A percentile compares a stretch with the other conserved stretches of the same genome.
phyloP scores from a whole-genome alignment of 2,888 invertebrate species.

The Orthosia incerta region DNA sequence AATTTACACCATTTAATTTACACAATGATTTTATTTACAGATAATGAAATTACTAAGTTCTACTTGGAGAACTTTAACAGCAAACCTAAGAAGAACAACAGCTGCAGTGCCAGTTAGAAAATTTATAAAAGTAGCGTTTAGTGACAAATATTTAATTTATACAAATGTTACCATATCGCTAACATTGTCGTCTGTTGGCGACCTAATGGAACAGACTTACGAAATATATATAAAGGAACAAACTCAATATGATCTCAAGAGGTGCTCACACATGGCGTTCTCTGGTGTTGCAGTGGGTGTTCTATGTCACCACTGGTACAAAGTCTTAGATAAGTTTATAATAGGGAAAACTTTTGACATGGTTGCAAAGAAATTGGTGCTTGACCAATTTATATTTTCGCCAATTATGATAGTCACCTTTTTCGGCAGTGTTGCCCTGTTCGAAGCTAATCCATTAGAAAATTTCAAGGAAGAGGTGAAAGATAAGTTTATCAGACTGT shows the following conservation, averaged over 20 bases:
- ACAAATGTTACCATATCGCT: constrained; percentile 96
- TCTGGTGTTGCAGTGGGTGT: constrained; percentile 96
- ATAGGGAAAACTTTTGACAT: constrained; percentile 93
- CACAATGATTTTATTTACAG: constrained; percentile 69
- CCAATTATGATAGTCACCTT: constrained; percentile 96
- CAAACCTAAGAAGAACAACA: constrained; percentile 72
- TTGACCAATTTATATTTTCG: constrained; percentile 97
- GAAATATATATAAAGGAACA: constrained; percentile 93
- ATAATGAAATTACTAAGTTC: constrained; percentile 74
- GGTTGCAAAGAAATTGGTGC: constrained; percentile 94
- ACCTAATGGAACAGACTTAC: constrained; percentile 95
- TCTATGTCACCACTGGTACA: constrained; percentile 97
- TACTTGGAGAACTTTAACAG: constrained; percentile 81
- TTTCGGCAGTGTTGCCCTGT: constrained; percentile 94
- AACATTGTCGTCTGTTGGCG: constrained; percentile 94
- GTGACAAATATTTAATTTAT: constrained; percentile 93
- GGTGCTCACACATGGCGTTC: constrained; percentile 95
- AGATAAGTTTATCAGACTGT: constrained; percentile 94
- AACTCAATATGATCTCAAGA: constrained; percentile 90
- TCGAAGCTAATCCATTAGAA: constrained; percentile 92
- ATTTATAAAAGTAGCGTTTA: constrained; percentile 89
- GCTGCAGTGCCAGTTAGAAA: constrained; percentile 72
- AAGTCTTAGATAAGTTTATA: constrained; percentile 93
- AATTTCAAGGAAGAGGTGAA: constrained; percentile 93
- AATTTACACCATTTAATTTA: background rate